These are phyloP conservation scores for Drosophila pectinifera DNA, from an alignment of 1,140 invertebrate species.

Conservation along the genomic window DNA sequence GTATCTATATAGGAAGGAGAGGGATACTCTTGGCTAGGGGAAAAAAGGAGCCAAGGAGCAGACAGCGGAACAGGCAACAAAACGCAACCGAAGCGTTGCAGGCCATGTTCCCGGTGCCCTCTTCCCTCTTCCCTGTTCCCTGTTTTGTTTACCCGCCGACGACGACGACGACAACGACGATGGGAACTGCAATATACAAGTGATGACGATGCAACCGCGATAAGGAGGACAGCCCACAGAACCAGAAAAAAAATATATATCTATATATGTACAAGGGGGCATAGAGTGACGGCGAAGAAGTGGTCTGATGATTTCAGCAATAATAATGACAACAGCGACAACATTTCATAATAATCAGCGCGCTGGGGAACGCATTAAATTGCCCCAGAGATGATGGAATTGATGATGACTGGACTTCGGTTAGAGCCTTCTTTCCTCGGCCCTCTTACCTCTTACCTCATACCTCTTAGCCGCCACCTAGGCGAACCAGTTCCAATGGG, in stretches of 20 bases:
- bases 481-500: slow-evolving; percentile 5
- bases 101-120: slow-evolving; percentile 14
- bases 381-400: slow-evolving; percentile 50
- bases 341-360: slow-evolving; percentile 69
- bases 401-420: slow-evolving; percentile 26
- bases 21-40: neutral
- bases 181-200: slow-evolving; percentile 33
- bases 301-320: slow-evolving; percentile 36
- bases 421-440: neutral
- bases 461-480: too few relatives aligned
- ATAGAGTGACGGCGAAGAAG: slow-evolving; percentile 11
- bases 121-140: neutral
- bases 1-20: neutral
- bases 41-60: slow-evolving; percentile 26
- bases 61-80: slow-evolving; percentile 59
- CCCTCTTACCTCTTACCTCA: too few relatives aligned
- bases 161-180: slow-evolving; percentile 15
- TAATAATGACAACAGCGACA: slow-evolving; percentile 53
- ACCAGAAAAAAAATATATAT: neutral
- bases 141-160: slow-evolving; percentile 32
- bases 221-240: slow-evolving; percentile 22
- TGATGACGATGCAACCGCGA: slow-evolving; percentile 43
- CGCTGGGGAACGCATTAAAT: slow-evolving; percentile 44
- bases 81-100: slow-evolving; percentile 55
- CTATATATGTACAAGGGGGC: neutral